phyloP scores from a whole-genome alignment of 2,797 vertebrate species.

The Spondyliosoma cantharus region DNA sequence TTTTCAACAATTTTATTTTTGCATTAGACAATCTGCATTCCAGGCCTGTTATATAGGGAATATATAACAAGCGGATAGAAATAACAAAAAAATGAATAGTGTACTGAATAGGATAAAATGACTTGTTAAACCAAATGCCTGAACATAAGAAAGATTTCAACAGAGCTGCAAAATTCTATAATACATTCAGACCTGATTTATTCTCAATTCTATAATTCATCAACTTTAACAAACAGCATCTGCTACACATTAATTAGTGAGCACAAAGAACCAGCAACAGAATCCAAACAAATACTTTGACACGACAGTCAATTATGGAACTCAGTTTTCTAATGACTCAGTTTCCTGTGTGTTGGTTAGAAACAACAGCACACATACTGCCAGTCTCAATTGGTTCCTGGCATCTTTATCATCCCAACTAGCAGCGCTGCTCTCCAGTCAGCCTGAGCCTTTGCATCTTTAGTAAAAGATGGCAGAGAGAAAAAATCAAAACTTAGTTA shows the following conservation, averaged over 20 bases:
- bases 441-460: constrained; percentile 2
- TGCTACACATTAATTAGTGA: background rate
- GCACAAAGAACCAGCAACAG: background rate
- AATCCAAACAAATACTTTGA: background rate
- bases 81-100: background rate
- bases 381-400: background rate
- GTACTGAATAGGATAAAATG: background rate
- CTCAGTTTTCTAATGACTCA: background rate
- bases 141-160: background rate
- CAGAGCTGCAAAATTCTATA: background rate
- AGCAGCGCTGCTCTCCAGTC: background rate
- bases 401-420: background rate
- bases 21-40: background rate
- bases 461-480: background rate
- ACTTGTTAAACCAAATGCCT: background rate
- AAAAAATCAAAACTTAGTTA: background rate
- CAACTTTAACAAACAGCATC: background rate
- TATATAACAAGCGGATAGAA: background rate
- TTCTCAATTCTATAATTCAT: background rate
- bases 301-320: background rate
- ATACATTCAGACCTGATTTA: background rate
- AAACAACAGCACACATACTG: constrained; percentile 1
- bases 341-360: background rate
- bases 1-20: background rate
- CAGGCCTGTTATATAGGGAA: background rate